These are phyloP conservation scores for Prochilodus magdalenae DNA, from an alignment of 2,113 vertebrate species.

Conservation along the genomic window DNA sequence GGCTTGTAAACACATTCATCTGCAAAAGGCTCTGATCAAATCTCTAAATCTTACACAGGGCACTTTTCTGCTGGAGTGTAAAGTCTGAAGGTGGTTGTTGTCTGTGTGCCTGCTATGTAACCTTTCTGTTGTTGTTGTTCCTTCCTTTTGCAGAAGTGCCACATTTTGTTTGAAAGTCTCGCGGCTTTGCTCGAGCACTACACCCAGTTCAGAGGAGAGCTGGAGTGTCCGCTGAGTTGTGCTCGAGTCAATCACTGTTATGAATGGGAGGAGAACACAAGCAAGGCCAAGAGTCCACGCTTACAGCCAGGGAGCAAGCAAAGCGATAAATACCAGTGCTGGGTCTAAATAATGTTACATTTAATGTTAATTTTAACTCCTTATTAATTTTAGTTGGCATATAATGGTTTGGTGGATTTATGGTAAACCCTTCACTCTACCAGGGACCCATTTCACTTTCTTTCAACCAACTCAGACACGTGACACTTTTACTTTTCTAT, in stretches of 20 bases:
- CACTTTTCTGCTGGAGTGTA: too few relatives aligned
- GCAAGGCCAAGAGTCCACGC: constrained; percentile 20
- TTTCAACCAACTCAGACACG: constrained; percentile 25
- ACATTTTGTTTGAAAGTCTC: constrained; percentile 80
- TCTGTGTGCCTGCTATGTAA: neutral
- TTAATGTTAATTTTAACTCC: neutral
- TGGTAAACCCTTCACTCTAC: neutral
- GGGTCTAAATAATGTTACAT: constrained; percentile 50
- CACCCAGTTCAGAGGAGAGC: constrained; percentile 70
- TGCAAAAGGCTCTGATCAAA: too few relatives aligned
- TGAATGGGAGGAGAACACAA: constrained; percentile 78
- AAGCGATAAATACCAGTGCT: constrained; percentile 47
- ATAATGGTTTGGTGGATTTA: neutral
- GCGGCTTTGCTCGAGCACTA: constrained; percentile 86
- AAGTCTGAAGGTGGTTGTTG: neutral
- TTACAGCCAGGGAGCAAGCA: constrained; percentile 38
- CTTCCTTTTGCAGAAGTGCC: constrained; percentile 78
- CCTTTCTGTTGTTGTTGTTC: neutral
- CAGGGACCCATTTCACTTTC: neutral
- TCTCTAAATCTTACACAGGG: too few relatives aligned
- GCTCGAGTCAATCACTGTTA: constrained; percentile 88
- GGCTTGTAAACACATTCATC: too few relatives aligned
- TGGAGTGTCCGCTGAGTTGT: constrained; percentile 80
- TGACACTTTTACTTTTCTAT: constrained; percentile 28
- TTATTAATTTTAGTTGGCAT: neutral